Evolutionary conservation across 2,888 invertebrate genomes (phyloP).

Genomic region (Cecidostiba fungosa): DNA sequence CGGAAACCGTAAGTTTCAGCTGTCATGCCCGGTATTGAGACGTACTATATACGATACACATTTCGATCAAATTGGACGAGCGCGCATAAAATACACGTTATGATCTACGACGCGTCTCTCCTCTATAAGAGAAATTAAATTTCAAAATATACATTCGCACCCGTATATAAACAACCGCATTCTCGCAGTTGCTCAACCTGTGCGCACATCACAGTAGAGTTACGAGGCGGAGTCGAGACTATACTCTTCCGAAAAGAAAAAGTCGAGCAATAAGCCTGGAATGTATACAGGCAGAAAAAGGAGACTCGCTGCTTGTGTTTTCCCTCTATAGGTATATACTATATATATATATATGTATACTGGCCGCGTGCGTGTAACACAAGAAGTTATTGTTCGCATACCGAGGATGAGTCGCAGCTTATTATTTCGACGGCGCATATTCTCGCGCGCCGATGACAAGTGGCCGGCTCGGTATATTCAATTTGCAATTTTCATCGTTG

Average conservation of each 20-base stretch:
- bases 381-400: conserved; percentile 60
- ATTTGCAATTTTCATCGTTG: conserved; percentile 13
- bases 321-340: background rate
- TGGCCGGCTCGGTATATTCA: conserved; percentile 3
- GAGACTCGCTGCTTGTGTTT: conserved; percentile 50
- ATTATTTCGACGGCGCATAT: conserved; percentile 44
- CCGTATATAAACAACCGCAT: too few species aligned
- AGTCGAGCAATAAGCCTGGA: background rate
- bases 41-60: background rate
- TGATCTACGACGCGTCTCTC: background rate
- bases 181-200: too few species aligned
- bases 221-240: too few species aligned
- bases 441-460: conserved; percentile 27
- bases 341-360: too few species aligned
- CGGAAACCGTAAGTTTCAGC: too few species aligned
- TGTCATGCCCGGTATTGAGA: background rate
- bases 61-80: background rate
- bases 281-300: background rate
- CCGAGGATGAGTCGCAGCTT: conserved; percentile 4
- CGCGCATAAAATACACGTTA: background rate
- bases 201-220: too few species aligned
- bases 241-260: background rate
- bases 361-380: conserved; percentile 39
- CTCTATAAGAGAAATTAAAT: background rate
- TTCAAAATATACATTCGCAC: too few species aligned